Conservation (phyloP, 1,140 invertebrate genomes). For the Tetragnatha versicolor region DNA sequence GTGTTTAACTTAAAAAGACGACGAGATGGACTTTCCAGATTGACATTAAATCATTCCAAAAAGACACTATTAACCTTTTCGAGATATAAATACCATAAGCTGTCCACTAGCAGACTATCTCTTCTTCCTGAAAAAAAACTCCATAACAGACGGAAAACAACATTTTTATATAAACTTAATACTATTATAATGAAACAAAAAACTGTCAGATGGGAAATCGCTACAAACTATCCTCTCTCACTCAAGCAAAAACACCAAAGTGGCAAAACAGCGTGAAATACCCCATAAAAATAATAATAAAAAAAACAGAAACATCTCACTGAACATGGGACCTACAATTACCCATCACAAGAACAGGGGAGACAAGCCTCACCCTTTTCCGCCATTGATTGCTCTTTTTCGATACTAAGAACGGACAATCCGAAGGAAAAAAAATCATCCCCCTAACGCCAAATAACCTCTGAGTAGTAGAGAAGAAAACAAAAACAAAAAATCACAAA, state of each 20-base stretch:
- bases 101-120: too few species aligned
- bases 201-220: slow-evolving; percentile 9
- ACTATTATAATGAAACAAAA: too few species aligned
- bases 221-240: too few species aligned
- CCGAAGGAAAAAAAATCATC: slow-evolving; percentile 8
- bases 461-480: slow-evolving; percentile 1
- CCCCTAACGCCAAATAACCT: slow-evolving; percentile 23
- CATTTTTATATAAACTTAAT: too few species aligned
- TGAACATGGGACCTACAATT: slow-evolving; percentile 18
- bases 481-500: slow-evolving; percentile 23
- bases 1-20: too few species aligned
- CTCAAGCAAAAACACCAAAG: neutral
- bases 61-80: too few species aligned
- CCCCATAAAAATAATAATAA: neutral
- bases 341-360: slow-evolving; percentile 26
- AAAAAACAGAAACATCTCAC: slow-evolving; percentile 11
- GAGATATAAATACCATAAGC: too few species aligned
- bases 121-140: neutral
- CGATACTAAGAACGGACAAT: slow-evolving; percentile 12
- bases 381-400: slow-evolving; percentile 36
- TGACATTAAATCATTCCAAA: too few species aligned
- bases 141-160: too few species aligned
- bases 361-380: slow-evolving; percentile 26
- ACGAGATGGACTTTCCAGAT: too few species aligned
- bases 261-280: slow-evolving; percentile 9